phyloP scores from a whole-genome alignment of 2,888 invertebrate species.

The Lasioglossum morio region DNA sequence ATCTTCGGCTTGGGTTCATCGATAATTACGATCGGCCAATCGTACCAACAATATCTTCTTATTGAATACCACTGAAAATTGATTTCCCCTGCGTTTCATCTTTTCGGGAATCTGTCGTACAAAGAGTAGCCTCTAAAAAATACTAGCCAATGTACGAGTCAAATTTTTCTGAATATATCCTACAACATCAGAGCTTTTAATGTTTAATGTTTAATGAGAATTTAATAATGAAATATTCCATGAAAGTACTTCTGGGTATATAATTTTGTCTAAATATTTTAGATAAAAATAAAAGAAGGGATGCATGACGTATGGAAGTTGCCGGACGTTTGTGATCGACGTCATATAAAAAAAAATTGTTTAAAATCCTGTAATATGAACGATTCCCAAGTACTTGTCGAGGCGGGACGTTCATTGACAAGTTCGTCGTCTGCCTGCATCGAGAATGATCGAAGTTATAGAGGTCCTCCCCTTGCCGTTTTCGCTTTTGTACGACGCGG shows the following conservation, averaged over 20 bases:
- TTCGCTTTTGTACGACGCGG: constrained; percentile 48
- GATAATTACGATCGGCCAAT: constrained; percentile 56
- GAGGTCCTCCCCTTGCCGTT: constrained; percentile 26
- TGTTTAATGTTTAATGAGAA: no score
- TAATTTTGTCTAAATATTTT: no score
- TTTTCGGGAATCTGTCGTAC: constrained; percentile 11
- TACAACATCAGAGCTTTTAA: no score
- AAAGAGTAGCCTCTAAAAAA: background rate
- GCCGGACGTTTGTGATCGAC: no score
- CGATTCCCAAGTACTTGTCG: constrained; percentile 29
- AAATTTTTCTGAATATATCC: no score
- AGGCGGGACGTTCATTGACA: constrained; percentile 45
- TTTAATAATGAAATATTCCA: background rate
- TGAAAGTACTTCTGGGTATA: no score
- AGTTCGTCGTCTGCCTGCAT: constrained; percentile 50
- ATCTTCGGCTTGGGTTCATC: constrained; percentile 34
- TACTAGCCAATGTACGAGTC: no score
- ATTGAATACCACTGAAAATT: constrained; percentile 55
- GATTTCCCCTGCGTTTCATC: constrained; percentile 7
- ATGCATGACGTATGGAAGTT: background rate
- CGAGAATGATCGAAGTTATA: constrained; percentile 66
- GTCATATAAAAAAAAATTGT: no score
- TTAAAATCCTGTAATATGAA: background rate
- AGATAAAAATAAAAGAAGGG: no score
- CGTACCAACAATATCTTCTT: constrained; percentile 25